Evolutionary conservation across 2,888 invertebrate genomes (phyloP).

Genomic region (Gandaritis pyraliata): DNA sequence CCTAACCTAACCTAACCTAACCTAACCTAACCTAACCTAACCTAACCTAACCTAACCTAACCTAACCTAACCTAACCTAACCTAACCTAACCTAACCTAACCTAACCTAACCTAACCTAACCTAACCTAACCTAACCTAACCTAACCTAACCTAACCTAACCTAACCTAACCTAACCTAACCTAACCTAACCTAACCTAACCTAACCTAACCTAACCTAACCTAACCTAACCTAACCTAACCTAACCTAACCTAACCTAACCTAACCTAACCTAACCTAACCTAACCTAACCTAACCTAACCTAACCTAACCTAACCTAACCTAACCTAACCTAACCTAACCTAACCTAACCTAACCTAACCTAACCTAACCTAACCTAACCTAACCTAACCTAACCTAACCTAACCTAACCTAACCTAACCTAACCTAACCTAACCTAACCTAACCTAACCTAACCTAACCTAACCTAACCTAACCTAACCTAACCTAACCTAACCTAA

Average conservation of each 20-base stretch:
- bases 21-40: no score
- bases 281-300: conserved; percentile 43
- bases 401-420: conserved; percentile 44
- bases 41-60: conserved; percentile 44
- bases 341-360: conserved; percentile 48
- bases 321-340: conserved; percentile 42
- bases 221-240: conserved; percentile 39
- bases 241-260: conserved; percentile 42
- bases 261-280: conserved; percentile 43
- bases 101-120: conserved; percentile 43
- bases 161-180: conserved; percentile 36
- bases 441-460: conserved; percentile 43
- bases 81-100: conserved; percentile 42
- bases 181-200: conserved; percentile 37
- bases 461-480: conserved; percentile 44
- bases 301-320: conserved; percentile 46
- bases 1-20: conserved; percentile 42
- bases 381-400: conserved; percentile 47
- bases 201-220: conserved; percentile 38
- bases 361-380: conserved; percentile 50
- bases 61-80: conserved; percentile 45
- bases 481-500: conserved; percentile 36
- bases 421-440: conserved; percentile 41
- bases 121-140: conserved; percentile 43
- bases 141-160: conserved; percentile 43